Conservation (phyloP, 2,797 vertebrate genomes). For the Spinus olivaceus region DNA sequence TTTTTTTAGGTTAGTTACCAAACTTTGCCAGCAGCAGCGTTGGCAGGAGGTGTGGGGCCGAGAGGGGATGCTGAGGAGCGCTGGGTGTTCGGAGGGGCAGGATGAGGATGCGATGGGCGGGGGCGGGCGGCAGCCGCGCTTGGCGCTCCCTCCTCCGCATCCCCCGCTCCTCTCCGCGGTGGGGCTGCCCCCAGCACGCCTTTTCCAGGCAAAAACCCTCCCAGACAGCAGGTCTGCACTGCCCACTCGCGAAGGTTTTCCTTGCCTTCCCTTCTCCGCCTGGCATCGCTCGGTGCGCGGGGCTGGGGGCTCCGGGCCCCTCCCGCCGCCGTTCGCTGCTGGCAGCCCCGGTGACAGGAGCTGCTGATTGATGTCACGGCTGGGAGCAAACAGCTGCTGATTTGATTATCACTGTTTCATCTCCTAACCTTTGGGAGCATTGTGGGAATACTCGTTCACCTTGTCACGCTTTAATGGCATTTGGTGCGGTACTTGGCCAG, state of each 20-base stretch:
- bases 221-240: neutral
- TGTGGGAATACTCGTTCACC: conserved; percentile 61
- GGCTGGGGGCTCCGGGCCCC: neutral
- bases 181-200: neutral
- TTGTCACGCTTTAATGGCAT: conserved; percentile 44
- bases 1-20: neutral
- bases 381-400: conserved; percentile 69
- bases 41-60: neutral
- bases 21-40: accelerated
- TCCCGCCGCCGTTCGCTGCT: neutral
- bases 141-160: neutral
- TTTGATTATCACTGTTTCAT: conserved; percentile 71
- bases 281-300: accelerated
- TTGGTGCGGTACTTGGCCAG: conserved; percentile 19
- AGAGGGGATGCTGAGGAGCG: neutral
- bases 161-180: accelerated
- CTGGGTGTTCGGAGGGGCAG: neutral
- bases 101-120: neutral
- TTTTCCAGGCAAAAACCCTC: neutral
- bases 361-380: conserved; percentile 63
- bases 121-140: neutral
- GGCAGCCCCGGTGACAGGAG: conserved; percentile 1
- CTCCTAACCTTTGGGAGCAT: conserved; percentile 68
- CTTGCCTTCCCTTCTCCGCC: accelerated
- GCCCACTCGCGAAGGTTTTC: neutral